Conservation (phyloP, 2,888 invertebrate species). For the Plutella xylostella region DNA sequence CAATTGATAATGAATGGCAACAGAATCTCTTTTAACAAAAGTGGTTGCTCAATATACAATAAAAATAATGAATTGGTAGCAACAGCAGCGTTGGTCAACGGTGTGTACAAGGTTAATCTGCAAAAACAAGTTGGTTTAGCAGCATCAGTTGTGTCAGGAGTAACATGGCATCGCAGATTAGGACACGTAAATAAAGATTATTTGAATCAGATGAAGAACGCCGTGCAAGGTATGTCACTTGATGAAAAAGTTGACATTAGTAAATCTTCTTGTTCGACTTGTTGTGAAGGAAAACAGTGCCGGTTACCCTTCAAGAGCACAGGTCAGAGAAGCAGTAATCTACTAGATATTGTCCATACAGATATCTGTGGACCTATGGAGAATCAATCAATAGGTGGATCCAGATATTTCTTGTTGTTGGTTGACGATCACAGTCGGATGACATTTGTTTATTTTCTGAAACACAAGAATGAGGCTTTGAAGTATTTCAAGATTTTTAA, state of each 20-base stretch:
- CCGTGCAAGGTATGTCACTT: slow-evolving; percentile 14
- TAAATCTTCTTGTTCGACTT: slow-evolving; percentile 15
- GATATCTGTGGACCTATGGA: slow-evolving; percentile 19
- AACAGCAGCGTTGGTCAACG: neutral
- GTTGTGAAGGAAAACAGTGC: slow-evolving; percentile 24
- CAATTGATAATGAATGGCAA: slow-evolving; percentile 4
- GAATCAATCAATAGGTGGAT: slow-evolving; percentile 10
- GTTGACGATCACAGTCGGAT: slow-evolving; percentile 17
- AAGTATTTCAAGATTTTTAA: slow-evolving; percentile 17
- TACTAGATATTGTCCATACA: slow-evolving; percentile 14
- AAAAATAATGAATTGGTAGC: neutral
- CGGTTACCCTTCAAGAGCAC: slow-evolving; percentile 22
- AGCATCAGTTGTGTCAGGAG: slow-evolving; percentile 12
- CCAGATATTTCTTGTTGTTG: slow-evolving; percentile 17
- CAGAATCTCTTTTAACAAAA: neutral
- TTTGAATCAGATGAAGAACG: slow-evolving; percentile 15
- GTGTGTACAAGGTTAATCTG: slow-evolving; percentile 2
- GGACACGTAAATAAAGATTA: slow-evolving; percentile 15
- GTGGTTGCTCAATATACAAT: neutral
- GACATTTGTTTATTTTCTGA: slow-evolving; percentile 18
- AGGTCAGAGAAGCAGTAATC: slow-evolving; percentile 16
- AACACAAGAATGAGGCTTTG: slow-evolving; percentile 11
- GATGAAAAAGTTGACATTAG: slow-evolving; percentile 12
- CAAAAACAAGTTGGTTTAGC: slow-evolving; percentile 6
- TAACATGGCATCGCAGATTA: slow-evolving; percentile 18